Conservation (phyloP, 2,888 invertebrate genomes). For the Andrena praecox region DNA sequence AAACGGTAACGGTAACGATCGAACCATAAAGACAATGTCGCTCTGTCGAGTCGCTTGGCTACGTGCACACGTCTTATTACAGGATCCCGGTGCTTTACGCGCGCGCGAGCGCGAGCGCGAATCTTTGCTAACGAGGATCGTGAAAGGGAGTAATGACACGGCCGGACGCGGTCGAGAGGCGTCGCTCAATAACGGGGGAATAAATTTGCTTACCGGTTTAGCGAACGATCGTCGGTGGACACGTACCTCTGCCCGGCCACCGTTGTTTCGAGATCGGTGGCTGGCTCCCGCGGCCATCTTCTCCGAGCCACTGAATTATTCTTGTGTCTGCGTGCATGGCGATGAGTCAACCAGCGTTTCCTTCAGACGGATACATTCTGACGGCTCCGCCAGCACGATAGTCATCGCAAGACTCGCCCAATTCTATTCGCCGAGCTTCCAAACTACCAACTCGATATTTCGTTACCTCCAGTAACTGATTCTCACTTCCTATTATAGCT, state of each 20-base stretch:
- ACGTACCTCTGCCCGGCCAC: slow-evolving; percentile 37
- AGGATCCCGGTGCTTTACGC: slow-evolving; percentile 69
- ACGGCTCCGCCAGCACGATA: neutral
- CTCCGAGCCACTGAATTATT: slow-evolving; percentile 54
- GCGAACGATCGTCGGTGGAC: slow-evolving; percentile 65
- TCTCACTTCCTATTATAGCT: neutral
- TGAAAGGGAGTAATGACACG: slow-evolving; percentile 82
- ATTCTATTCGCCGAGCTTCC: neutral
- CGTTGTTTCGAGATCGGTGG: slow-evolving; percentile 47
- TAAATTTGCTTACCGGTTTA: slow-evolving; percentile 82
- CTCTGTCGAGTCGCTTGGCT: slow-evolving; percentile 58
- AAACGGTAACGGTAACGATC: slow-evolving; percentile 62
- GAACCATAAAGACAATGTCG: slow-evolving; percentile 54
- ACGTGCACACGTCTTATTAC: slow-evolving; percentile 65
- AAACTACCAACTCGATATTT: neutral
- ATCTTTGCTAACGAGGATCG: slow-evolving; percentile 79
- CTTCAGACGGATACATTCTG: slow-evolving; percentile 1
- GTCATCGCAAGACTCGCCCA: neutral
- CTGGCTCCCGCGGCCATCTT: slow-evolving; percentile 44
- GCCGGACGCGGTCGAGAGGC: slow-evolving; percentile 79
- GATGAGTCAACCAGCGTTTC: slow-evolving; percentile 39
- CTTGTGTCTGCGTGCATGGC: slow-evolving; percentile 24
- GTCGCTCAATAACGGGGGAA: slow-evolving; percentile 72
- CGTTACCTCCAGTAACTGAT: neutral
- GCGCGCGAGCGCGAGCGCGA: slow-evolving; percentile 38